A percentile compares a stretch with the other conserved stretches of the same genome.
Conservation (phyloP, 2,113 vertebrate species). For the Octodon degus region DNA sequence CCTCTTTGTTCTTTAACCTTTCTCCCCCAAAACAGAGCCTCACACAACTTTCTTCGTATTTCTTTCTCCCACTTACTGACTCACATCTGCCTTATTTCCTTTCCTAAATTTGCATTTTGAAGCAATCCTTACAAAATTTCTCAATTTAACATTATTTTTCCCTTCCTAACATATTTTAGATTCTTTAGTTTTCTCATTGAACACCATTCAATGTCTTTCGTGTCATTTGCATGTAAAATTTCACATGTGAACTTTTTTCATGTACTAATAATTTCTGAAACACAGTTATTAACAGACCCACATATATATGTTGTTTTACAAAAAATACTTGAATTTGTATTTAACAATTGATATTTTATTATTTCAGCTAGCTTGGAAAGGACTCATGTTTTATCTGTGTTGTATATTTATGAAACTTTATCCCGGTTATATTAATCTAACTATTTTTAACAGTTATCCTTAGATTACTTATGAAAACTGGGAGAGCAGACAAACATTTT, state of each 20-base stretch:
- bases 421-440: not conserved
- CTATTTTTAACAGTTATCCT: not conserved
- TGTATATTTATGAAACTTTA: not conserved
- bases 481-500: not conserved
- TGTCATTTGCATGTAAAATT: not conserved
- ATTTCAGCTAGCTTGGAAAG: not conserved
- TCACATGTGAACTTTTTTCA: not conserved
- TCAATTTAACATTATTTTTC: slow-evolving; percentile 31
- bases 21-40: not conserved
- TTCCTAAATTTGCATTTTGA: not conserved
- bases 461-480: not conserved
- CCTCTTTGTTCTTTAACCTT: not conserved
- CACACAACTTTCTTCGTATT: not conserved
- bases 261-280: slow-evolving; percentile 8
- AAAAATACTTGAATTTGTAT: not conserved
- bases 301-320: not conserved
- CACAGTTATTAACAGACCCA: not conserved
- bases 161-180: slow-evolving; percentile 1
- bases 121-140: not conserved
- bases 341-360: not conserved
- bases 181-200: not conserved
- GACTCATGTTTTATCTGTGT: not conserved
- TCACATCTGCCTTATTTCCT: not conserved
- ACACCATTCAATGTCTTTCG: not conserved
- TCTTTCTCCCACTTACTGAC: not conserved